phyloP scores from a whole-genome alignment of 2,888 invertebrate genomes.

The Antheraea yamamai region DNA sequence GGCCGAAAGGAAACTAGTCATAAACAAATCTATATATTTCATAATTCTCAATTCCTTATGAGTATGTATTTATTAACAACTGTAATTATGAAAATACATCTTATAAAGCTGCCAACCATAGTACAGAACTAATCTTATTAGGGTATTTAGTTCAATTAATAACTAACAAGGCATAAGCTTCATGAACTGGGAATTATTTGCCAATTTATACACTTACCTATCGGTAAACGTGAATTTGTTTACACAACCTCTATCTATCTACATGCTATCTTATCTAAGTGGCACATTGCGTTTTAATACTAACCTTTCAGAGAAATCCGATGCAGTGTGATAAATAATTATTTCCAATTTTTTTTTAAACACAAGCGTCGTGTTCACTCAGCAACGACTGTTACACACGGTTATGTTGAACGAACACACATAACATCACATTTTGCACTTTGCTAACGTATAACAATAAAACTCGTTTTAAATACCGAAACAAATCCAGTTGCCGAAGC shows the following conservation, averaged over 20 bases:
- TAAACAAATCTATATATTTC: neutral
- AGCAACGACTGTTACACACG: constrained; percentile 70
- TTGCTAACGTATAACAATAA: constrained; percentile 61
- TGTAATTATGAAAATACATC: neutral
- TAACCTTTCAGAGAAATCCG: constrained; percentile 56
- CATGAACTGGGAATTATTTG: constrained; percentile 23
- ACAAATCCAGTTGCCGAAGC: constrained; percentile 56
- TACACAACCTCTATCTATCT: constrained; percentile 18
- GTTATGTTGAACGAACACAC: constrained; percentile 67
- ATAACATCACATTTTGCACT: constrained; percentile 80
- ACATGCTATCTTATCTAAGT: constrained; percentile 40
- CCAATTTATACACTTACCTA: constrained; percentile 34
- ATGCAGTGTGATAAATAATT: constrained; percentile 41
- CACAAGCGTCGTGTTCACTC: constrained; percentile 68
- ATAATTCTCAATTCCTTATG: neutral
- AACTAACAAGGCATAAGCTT: constrained; percentile 29
- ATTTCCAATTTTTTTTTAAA: constrained; percentile 66
- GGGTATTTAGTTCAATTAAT: constrained; percentile 29
- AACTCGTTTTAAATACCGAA: constrained; percentile 45
- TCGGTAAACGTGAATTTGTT: neutral
- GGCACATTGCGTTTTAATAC: constrained; percentile 33
- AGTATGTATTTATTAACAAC: neutral
- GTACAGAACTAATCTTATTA: constrained; percentile 33
- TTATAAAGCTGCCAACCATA: neutral
- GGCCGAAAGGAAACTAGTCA: neutral